Conservation (phyloP, 2,797 vertebrate species). For the Diceros bicornis region DNA sequence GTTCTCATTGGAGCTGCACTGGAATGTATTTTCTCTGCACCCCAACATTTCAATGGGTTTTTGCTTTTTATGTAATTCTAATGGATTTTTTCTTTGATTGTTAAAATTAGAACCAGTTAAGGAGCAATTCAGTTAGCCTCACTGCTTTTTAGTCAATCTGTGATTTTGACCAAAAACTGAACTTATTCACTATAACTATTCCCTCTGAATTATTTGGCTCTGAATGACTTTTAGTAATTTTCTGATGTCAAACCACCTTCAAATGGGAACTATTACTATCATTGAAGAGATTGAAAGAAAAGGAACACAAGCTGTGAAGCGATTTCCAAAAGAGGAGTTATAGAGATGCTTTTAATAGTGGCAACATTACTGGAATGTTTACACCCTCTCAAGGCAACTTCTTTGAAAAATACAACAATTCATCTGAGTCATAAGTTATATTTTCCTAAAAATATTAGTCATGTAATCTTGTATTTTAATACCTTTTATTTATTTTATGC, state of each 20-base stretch:
- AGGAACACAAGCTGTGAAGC: not conserved
- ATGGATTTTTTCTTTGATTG: not conserved
- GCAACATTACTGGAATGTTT: conserved; percentile 7
- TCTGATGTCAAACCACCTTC: conserved; percentile 51
- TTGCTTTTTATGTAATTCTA: conserved; percentile 36
- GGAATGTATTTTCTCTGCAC: not conserved
- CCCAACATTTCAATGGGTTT: not conserved
- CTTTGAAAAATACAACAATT: conserved; percentile 43
- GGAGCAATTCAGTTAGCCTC: conserved; percentile 17
- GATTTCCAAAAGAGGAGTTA: conserved; percentile 10
- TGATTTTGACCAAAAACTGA: conserved; percentile 20
- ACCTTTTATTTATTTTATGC: not conserved
- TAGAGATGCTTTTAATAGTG: not conserved
- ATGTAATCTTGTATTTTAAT: not conserved
- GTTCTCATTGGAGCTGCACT: not conserved
- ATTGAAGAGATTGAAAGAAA: conserved; percentile 1
- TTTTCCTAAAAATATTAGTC: conserved; percentile 55
- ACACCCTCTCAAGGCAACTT: not conserved
- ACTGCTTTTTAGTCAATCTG: not conserved
- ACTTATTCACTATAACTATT: not conserved
- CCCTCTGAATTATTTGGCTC: conserved; percentile 20
- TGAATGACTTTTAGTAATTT: conserved; percentile 60
- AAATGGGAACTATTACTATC: not conserved
- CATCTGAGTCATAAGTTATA: conserved; percentile 9
- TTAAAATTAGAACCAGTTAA: not conserved